Conservation (phyloP, 2,888 invertebrate genomes). For the Diaprepes abbreviatus region DNA sequence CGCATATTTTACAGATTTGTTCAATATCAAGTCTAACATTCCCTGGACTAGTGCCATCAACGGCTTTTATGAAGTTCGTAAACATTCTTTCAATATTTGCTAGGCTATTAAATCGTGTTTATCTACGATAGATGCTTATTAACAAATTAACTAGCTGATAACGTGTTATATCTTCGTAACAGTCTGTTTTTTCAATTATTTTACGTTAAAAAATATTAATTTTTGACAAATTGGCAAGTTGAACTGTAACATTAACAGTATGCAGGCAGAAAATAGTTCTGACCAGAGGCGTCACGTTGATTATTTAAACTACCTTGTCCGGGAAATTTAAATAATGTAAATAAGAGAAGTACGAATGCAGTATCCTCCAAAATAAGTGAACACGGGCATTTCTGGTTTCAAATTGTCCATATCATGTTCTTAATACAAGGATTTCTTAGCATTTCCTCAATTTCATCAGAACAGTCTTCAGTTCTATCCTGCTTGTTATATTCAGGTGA, state of each 20-base stretch:
- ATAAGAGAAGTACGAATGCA: no score
- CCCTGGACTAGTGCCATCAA: conserved; percentile 1
- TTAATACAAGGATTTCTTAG: no score
- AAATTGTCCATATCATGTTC: no score
- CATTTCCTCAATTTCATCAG: no score
- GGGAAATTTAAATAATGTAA: no score
- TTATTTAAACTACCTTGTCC: no score
- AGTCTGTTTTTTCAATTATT: no score
- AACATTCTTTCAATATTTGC: conserved; percentile 11
- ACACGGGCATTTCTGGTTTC: no score
- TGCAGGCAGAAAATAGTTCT: background rate
- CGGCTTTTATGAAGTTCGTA: conserved; percentile 9
- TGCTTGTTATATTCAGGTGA: no score
- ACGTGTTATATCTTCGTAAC: background rate
- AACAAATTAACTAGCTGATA: background rate
- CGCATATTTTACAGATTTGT: background rate
- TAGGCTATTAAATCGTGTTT: conserved; percentile 1
- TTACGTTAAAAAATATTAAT: background rate
- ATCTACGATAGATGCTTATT: background rate
- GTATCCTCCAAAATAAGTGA: no score
- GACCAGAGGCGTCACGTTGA: background rate
- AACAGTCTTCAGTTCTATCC: no score
- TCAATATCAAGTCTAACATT: background rate
- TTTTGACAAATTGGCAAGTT: conserved; percentile 12
- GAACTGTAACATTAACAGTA: background rate